These are phyloP conservation scores for Zootoca vivipara DNA, from an alignment of 2,113 vertebrate species.

Conservation along the genomic window DNA sequence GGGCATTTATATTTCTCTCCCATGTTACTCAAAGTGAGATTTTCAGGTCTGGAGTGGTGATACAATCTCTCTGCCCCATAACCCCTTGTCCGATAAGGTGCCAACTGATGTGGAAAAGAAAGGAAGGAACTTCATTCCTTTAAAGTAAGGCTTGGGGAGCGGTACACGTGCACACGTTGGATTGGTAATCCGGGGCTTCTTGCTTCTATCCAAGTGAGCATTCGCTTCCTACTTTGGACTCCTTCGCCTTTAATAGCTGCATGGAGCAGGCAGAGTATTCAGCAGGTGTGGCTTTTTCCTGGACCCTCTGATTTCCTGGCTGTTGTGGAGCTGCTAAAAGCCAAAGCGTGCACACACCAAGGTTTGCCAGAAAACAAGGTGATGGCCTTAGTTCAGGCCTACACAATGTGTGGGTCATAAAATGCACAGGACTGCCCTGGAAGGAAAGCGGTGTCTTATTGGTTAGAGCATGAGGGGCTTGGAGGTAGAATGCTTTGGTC, in stretches of 20 bases:
- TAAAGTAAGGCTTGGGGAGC: background rate
- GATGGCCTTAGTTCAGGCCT: background rate
- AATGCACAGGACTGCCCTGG: background rate
- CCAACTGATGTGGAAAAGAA: background rate
- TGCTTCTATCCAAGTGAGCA: background rate
- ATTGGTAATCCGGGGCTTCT: background rate
- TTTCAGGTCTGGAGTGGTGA: background rate
- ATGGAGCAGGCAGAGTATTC: background rate
- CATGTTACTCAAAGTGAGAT: background rate
- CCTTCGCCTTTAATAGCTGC: background rate
- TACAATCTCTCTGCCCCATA: conserved; percentile 18
- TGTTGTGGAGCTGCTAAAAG: background rate
- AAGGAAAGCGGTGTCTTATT: background rate
- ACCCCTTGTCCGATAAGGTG: background rate
- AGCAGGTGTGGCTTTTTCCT: background rate
- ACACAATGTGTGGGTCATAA: background rate
- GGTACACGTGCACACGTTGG: background rate
- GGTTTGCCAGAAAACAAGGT: background rate
- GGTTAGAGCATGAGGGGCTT: background rate
- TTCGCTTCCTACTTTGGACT: background rate
- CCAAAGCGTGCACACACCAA: background rate
- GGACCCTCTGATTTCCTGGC: background rate
- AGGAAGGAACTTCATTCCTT: background rate
- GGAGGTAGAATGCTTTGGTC: background rate
- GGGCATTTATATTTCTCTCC: background rate